Evolutionary conservation across 2,888 invertebrate species (phyloP), one percentile per base, ranked within the genome.

Genomic region (Prosopocoilus inquinatus): DNA sequence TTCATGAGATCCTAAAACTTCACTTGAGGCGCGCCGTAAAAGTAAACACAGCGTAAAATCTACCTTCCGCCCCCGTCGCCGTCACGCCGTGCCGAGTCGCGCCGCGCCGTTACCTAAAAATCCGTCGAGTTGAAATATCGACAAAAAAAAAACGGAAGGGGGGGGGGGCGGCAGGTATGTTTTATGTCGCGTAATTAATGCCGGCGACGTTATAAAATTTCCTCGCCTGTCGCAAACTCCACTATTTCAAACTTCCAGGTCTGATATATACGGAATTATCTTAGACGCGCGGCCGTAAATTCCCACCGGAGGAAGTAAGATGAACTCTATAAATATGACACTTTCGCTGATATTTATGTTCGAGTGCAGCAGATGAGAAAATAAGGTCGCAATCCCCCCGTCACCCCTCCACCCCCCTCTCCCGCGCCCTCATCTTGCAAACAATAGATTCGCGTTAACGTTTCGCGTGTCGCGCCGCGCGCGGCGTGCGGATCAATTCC

Each of bases 301-400:
- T 55, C 45, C 39, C 33, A 45, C 49, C 46, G 50, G 41, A 50
- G 55, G 55, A 55, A 50, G 50, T 50, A 55, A 55, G 50, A 50
- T 55, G 55, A 55, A 55, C 50, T 55, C 55, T 50, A 55, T 55
- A 55, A 55, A 55, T 50, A 55, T 55, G 55, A 55, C 55, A 55
- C 50, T 55, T 50, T 55, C 33, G 50, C 32, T 46, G 46, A 55
- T 50, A 50, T 55, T 55, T 55, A 55, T 55, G 55, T 44, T 38
- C 47, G 28, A 44, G 43, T 35, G 36, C 41, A 11, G 33, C 53
- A 41, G 49, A 48, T 38, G 50, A 50, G 46, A 49, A 55, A 55
- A 55, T 55, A 55, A 46, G 55, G 44, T 41, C 16, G 15, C n/a
- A n/a, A n/a, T n/a, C n/a, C n/a, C n/a, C 15, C 15, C 13, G 8